Evolutionary conservation across 2,113 vertebrate genomes (phyloP).

Genomic region (Labrus mixtus): DNA sequence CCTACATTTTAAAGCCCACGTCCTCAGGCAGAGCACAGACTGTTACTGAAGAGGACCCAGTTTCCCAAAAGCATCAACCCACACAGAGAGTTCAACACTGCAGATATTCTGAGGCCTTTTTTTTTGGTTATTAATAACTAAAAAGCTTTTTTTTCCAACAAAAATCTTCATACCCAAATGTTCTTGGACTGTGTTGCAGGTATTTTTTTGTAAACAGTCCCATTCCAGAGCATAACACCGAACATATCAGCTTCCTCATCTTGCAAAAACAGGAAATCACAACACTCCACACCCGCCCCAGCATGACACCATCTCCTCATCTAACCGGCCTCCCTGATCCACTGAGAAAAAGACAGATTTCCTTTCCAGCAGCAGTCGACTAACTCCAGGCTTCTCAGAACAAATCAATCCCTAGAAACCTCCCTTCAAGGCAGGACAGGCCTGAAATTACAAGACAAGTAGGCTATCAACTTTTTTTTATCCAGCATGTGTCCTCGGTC

Average conservation of each 20-base stretch:
- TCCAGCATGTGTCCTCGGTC: background rate
- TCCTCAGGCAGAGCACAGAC: conserved; percentile 26
- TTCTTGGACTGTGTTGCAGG: conserved; percentile 23
- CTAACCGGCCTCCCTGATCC: conserved; percentile 13
- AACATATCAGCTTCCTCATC: conserved; percentile 68
- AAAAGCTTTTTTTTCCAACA: background rate
- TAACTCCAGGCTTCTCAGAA: conserved; percentile 16
- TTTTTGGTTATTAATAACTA: background rate
- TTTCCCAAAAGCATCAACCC: conserved; percentile 52
- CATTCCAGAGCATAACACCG: conserved; percentile 61
- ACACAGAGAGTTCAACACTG: conserved; percentile 39
- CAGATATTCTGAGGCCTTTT: background rate
- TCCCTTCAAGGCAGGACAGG: conserved; percentile 10
- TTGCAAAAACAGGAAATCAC: conserved; percentile 74
- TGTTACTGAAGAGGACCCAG: conserved; percentile 49
- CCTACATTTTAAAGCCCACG: conserved; percentile 44
- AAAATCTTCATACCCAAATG: background rate
- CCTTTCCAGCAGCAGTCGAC: background rate
- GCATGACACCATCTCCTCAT: conserved; percentile 48
- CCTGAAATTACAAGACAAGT: conserved; percentile 52
- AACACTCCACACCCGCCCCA: conserved; percentile 69
- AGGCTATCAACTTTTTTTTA: conserved; percentile 52
- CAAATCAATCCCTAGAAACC: conserved; percentile 30
- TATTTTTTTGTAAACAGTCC: conserved; percentile 20
- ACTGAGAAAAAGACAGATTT: conserved; percentile 6